Conservation (phyloP, 2,113 vertebrate species). For the Cavia porcellus region DNA sequence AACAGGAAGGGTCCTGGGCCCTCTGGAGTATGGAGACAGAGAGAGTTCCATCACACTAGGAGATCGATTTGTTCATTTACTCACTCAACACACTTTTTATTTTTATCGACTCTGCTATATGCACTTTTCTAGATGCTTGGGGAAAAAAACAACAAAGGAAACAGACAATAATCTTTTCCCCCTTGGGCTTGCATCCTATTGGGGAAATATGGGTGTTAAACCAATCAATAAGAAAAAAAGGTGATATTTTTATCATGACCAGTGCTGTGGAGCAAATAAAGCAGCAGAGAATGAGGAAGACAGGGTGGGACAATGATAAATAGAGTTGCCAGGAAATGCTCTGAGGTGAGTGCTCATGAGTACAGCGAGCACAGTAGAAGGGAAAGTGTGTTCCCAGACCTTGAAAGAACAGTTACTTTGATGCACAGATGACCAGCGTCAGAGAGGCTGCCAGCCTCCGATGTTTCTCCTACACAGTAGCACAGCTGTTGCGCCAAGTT, state of each 20-base stretch:
- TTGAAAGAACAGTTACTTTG: too few species aligned
- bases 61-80: background rate
- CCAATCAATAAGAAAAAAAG: background rate
- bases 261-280: background rate
- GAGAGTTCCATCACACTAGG: fast-evolving
- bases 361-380: background rate
- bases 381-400: fast-evolving
- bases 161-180: background rate
- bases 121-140: background rate
- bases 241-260: fast-evolving
- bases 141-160: background rate
- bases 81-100: background rate
- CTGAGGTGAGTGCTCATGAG: background rate
- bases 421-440: background rate
- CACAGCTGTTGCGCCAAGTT: too few species aligned
- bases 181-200: too few species aligned
- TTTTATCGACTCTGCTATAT: background rate
- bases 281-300: fast-evolving
- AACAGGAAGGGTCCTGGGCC: background rate
- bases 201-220: background rate
- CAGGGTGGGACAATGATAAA: fast-evolving
- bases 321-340: background rate
- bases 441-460: background rate
- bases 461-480: fast-evolving
- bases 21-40: background rate